Conservation (phyloP, 2,113 vertebrate species). For the Boulengeromyrus knoepffleri region DNA sequence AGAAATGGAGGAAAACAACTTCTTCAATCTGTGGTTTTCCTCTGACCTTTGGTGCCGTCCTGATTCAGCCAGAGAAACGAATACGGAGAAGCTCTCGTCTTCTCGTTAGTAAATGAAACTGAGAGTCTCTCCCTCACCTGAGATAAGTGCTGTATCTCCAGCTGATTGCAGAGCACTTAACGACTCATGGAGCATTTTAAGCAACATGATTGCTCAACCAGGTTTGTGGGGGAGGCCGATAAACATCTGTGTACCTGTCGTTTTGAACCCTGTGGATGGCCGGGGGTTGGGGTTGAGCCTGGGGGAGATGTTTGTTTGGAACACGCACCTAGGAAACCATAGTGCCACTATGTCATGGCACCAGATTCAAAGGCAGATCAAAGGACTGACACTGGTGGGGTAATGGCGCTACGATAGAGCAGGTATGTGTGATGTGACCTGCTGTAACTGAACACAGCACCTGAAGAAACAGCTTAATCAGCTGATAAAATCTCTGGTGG, state of each 20-base stretch:
- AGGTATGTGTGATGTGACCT: constrained; percentile 46
- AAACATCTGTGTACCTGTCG: constrained; percentile 58
- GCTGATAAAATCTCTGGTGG: constrained; percentile 54
- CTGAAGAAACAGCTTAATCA: constrained; percentile 60
- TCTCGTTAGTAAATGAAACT: constrained; percentile 15
- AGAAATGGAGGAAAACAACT: background rate
- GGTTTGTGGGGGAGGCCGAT: constrained; percentile 35
- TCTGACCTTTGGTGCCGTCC: background rate
- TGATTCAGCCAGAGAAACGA: background rate
- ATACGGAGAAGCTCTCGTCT: background rate
- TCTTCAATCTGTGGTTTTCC: background rate
- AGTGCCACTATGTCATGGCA: constrained; percentile 39
- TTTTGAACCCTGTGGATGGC: constrained; percentile 38
- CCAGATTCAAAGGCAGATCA: constrained; percentile 52
- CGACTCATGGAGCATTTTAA: constrained; percentile 14
- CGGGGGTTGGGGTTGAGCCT: constrained; percentile 18
- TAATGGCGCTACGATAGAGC: constrained; percentile 24
- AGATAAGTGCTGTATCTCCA: constrained; percentile 23
- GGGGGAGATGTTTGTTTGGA: constrained; percentile 40
- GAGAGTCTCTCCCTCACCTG: background rate
- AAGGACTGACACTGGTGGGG: constrained; percentile 30
- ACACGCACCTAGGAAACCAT: constrained; percentile 40
- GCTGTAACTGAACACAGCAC: constrained; percentile 45
- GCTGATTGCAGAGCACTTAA: constrained; percentile 35
- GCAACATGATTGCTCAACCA: constrained; percentile 33